Evolutionary conservation across 2,797 vertebrate genomes (phyloP).

Genomic region (Acipenser transmontanus): DNA sequence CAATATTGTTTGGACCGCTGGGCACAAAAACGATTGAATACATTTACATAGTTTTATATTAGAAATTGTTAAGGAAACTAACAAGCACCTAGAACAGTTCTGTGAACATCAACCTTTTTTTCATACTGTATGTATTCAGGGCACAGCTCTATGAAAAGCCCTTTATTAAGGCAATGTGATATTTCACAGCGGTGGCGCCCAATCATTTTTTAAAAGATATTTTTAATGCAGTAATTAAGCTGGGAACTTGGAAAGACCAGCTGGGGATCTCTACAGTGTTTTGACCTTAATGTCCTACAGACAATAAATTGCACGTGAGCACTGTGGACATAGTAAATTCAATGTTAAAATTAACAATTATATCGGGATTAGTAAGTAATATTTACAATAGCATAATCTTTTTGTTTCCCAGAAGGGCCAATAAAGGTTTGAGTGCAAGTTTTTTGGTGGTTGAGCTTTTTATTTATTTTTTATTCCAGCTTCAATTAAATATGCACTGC

Average conservation of each 20-base stretch:
- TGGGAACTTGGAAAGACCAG: conserved; percentile 4
- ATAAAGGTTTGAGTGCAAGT: conserved; percentile 5
- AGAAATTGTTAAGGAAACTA: too few species aligned
- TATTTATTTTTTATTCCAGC: conserved; percentile 5
- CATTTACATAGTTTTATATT: too few species aligned
- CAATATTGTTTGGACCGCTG: too few species aligned
- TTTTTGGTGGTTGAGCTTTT: neutral
- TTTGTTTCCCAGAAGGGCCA: conserved; percentile 7
- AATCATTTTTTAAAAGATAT: conserved; percentile 2
- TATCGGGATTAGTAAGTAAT: conserved; percentile 9
- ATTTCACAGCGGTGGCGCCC: neutral
- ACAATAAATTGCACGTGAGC: neutral
- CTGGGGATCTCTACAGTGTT: neutral
- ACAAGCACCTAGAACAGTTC: too few species aligned
- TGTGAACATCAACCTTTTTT: too few species aligned
- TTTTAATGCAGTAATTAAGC: conserved; percentile 7
- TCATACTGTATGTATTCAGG: too few species aligned
- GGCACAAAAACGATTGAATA: too few species aligned
- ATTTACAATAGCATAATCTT: conserved; percentile 8
- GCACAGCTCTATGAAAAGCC: neutral
- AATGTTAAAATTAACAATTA: conserved; percentile 16
- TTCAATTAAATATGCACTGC: conserved; percentile 15
- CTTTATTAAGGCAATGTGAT: neutral
- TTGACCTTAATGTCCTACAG: conserved; percentile 11
- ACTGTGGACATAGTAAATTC: conserved; percentile 10